A percentile compares a stretch with the other conserved stretches of the same genome.
These are phyloP conservation scores for Drosophila kanapiae DNA, from an alignment of 1,140 invertebrate species.

Conservation along the genomic window DNA sequence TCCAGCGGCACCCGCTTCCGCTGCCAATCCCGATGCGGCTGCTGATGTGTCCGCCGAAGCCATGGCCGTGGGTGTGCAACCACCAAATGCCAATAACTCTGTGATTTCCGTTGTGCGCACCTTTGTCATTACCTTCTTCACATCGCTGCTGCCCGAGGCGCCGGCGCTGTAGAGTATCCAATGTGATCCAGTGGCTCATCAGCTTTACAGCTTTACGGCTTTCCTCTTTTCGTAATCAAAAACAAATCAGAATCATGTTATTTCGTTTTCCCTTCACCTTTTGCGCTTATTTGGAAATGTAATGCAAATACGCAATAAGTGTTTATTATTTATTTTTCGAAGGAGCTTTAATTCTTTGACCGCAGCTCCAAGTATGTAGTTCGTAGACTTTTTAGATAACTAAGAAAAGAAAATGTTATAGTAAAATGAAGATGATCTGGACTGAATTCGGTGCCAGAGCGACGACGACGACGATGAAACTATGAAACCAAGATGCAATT, in stretches of 20 bases:
- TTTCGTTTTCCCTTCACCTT: constrained; percentile 33
- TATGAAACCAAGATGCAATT: constrained; percentile 65
- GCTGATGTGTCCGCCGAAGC: constrained; percentile 53
- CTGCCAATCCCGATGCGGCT: constrained; percentile 37
- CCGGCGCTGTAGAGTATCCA: constrained; percentile 84
- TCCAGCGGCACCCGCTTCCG: constrained; percentile 20
- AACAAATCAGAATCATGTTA: constrained; percentile 18
- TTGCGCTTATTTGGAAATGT: constrained; percentile 22
- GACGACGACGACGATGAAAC: constrained; percentile 24
- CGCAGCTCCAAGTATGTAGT: constrained; percentile 40
- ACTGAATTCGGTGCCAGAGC: constrained; percentile 25
- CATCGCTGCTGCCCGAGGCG: constrained; percentile 90
- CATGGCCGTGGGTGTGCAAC: constrained; percentile 79
- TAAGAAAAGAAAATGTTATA: constrained; percentile 69
- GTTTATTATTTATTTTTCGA: constrained; percentile 52
- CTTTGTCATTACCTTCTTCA: constrained; percentile 90
- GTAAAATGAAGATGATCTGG: constrained; percentile 14
- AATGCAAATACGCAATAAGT: constrained; percentile 20
- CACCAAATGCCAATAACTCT: constrained; percentile 86
- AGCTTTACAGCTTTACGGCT: constrained; percentile 31
- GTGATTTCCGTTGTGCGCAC: constrained; percentile 89
- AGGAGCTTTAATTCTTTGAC: neutral
- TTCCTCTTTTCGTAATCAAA: constrained; percentile 46
- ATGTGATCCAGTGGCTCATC: constrained; percentile 7
- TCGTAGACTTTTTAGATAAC: constrained; percentile 45